These are phyloP conservation scores for Eumaeus atala DNA, from an alignment of 1,140 invertebrate species.

Conservation along the genomic window DNA sequence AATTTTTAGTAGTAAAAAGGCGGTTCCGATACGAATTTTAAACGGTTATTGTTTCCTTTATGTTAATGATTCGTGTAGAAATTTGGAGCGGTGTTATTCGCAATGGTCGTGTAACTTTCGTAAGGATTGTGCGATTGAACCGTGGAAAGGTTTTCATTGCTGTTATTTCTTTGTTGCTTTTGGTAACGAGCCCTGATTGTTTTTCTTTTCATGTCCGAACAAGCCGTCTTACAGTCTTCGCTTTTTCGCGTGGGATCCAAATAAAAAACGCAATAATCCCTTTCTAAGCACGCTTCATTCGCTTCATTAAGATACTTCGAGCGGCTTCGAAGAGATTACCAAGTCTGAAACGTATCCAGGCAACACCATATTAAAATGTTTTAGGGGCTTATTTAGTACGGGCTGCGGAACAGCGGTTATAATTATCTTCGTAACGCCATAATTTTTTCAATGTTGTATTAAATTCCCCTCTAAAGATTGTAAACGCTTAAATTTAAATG, in stretches of 20 bases:
- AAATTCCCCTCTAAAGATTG: constrained; percentile 20
- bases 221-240: constrained; percentile 31
- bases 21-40: constrained; percentile 56
- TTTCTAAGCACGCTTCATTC: constrained; percentile 57
- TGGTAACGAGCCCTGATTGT: constrained; percentile 53
- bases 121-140: constrained; percentile 54
- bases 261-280: constrained; percentile 62
- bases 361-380: constrained; percentile 55
- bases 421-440: constrained; percentile 46
- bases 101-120: constrained; percentile 54
- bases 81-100: constrained; percentile 54
- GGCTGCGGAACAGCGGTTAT: constrained; percentile 33
- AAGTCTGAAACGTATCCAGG: constrained; percentile 50
- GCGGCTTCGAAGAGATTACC: constrained; percentile 57
- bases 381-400: constrained; percentile 40
- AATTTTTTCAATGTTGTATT: constrained; percentile 40
- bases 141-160: constrained; percentile 54
- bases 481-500: constrained; percentile 28
- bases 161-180: constrained; percentile 57
- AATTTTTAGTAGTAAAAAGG: constrained; percentile 65
- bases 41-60: constrained; percentile 71
- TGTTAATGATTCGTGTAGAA: constrained; percentile 67
- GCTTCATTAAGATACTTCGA: constrained; percentile 61
- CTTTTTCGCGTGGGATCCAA: constrained; percentile 34
- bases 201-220: constrained; percentile 43